Conservation (phyloP, 2,888 invertebrate species). For the Bugula neritina region DNA sequence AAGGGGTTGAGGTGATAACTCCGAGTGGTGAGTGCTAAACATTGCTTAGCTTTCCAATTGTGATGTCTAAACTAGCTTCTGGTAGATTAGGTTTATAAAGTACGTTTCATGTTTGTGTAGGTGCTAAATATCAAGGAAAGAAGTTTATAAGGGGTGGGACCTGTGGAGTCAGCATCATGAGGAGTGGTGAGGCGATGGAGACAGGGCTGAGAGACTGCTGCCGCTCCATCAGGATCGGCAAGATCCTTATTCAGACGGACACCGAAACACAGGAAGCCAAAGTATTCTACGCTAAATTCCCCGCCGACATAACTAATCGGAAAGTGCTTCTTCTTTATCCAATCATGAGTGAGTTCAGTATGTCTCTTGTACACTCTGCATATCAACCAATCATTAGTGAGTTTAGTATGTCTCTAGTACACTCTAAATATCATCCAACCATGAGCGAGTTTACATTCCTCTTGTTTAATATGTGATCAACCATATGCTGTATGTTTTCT, state of each 20-base stretch:
- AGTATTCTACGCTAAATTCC: slow-evolving; percentile 93
- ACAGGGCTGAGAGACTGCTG: slow-evolving; percentile 79
- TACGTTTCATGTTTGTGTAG: slow-evolving; percentile 46
- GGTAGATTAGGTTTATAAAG: no score
- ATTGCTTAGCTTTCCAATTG: no score
- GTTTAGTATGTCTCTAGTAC: no score
- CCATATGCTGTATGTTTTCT: no score
- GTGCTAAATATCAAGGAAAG: slow-evolving; percentile 80
- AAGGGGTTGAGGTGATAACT: slow-evolving; percentile 80
- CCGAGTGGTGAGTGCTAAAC: slow-evolving; percentile 68
- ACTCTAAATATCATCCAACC: slow-evolving; percentile 98
- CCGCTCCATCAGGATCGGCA: slow-evolving; percentile 94
- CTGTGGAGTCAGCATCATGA: slow-evolving; percentile 94
- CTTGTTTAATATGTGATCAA: no score
- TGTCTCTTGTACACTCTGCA: no score
- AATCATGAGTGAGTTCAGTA: slow-evolving; percentile 81
- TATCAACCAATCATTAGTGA: slow-evolving; percentile 97
- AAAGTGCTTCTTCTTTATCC: slow-evolving; percentile 94
- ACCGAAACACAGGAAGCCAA: slow-evolving; percentile 91
- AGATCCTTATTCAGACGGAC: slow-evolving; percentile 94
- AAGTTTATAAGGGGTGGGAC: slow-evolving; percentile 87
- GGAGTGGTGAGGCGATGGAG: slow-evolving; percentile 85
- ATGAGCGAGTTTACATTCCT: slow-evolving; percentile 79
- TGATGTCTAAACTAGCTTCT: not conserved
- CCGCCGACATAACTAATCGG: slow-evolving; percentile 83